Evolutionary conservation across 2,113 vertebrate species (phyloP), one percentile per base, ranked within the genome.

Genomic region (Burhinus oedicnemus): DNA sequence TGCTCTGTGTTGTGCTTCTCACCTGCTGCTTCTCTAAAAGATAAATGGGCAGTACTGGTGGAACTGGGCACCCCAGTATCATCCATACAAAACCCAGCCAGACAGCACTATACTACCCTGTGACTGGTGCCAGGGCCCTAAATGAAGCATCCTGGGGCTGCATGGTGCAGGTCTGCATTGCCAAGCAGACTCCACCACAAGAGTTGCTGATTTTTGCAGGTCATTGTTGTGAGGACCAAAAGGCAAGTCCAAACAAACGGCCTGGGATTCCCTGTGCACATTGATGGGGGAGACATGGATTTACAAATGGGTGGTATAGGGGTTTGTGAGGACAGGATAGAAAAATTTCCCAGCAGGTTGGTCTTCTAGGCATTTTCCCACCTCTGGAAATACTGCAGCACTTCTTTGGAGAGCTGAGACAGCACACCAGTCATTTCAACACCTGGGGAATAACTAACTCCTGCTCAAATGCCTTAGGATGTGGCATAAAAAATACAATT

Each of bases 401-500:
- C 20, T 81, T 61, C 86, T 78, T 12, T 36, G 52, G 77, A 75
- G 81, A 79, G 57, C 65, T 89, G 89, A 65, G 57, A 52, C 11
- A 60, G 34, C 38, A 45, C 72, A 79, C 21, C 69, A 85, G 34
- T 27, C 22, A n/a, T 70, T 92, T 78, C 60, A 89, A 30, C 42
- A 51, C n/a, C 54, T 47, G 38, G 58, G 64, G 49, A 93, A 78
- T 69, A 89, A 52, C 55, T 68, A 81, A 79, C 8, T 89, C 19
- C 42, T 61, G 51, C 78, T 87, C 74, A 74, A 78, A 75, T 30
- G 71, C 69, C 79, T 83, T 32, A 78, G 64, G 86, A 93, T 29
- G 15, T 14, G 36, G 40, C 52, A 91, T 44, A 84, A 93, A 76
- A 66, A 93, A 55, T 61, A 77, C 80, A 87, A 82, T 84, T 76